Evolutionary conservation across 1,140 invertebrate genomes (phyloP).

Genomic region (Drosophila bocki): DNA sequence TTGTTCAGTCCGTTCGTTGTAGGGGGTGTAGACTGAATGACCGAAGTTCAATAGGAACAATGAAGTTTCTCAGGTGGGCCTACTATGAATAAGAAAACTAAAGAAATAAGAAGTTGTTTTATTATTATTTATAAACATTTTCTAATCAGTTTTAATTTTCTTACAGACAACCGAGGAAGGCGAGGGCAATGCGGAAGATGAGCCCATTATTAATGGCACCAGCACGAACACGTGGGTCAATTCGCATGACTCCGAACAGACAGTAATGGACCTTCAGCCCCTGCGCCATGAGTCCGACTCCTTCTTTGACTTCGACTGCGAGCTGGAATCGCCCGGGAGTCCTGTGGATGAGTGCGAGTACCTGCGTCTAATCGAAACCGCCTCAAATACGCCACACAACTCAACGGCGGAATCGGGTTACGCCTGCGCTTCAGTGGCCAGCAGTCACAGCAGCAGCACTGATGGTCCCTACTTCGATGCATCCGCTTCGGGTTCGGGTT

Average conservation of each 20-base stretch:
- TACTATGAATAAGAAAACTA: not conserved
- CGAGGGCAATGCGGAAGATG: conserved; percentile 68
- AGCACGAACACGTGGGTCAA: conserved; percentile 77
- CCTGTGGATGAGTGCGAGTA: conserved; percentile 88
- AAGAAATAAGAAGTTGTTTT: too few species aligned
- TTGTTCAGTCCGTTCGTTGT: not conserved
- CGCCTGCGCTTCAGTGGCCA: conserved; percentile 85
- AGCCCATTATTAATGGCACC: conserved; percentile 79
- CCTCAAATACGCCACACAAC: conserved; percentile 85
- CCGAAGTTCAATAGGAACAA: not conserved
- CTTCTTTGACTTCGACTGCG: conserved; percentile 87
- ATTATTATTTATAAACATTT: not conserved
- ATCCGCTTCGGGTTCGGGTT: conserved; percentile 60
- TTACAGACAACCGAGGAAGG: conserved; percentile 72
- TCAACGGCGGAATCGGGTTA: conserved; percentile 86
- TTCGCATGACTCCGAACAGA: conserved; percentile 69
- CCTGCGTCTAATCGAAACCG: conserved; percentile 85
- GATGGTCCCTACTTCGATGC: conserved; percentile 87
- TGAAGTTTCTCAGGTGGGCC: not conserved
- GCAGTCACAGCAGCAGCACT: conserved; percentile 79
- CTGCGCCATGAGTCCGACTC: conserved; percentile 86
- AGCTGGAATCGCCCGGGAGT: conserved; percentile 88
- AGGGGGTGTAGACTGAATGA: not conserved
- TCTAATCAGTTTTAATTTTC: not conserved
- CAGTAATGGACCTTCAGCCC: conserved; percentile 84